Base-by-base conservation (phyloP, 2,797 vertebrate species). In the Chiroxiphia lanceolata region DNA sequence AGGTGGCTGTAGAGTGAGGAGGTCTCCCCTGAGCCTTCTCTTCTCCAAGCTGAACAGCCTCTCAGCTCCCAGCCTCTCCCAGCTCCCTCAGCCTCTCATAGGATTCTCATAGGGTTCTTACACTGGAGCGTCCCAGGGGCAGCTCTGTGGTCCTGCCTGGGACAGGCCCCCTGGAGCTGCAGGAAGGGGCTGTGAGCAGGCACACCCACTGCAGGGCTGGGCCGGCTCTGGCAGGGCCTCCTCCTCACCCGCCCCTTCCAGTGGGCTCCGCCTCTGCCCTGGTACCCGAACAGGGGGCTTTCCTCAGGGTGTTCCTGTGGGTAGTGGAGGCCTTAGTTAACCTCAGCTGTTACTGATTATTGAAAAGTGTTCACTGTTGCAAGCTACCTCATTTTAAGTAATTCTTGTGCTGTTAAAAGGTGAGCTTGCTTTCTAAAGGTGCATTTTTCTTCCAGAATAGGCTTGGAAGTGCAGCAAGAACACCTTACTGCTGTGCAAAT, bases 121-220 rank as follows among this genome's bases (percentile, higher is more conserved):
- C 17, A 7, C 51, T 18, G 51, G 29, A 53, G 44, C 0, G 2
- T 22, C 68, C 13, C 40, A 4, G 3, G 31, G 40, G 48, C 44
- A 17, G 63, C 14, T 6, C 56, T 0, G 0, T 3, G 36, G 10
- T 0, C 64, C 16, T 44, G 36, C 63, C 14, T 1, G 7, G 50
- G 42, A 54, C 50, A 18, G 50, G 27, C 27, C 20, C 15, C 27
- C 51, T 31, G 51, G 51, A 53, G 51, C 27, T 10, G 18, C 20
- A 13, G 54, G 54, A 13, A 21, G 31, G 31, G 26, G 26, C 50
- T 21, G 53, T 21, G 53, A 56, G 53, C 12, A 33, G 11, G 31
- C 53, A n/a, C 27, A 7, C 15, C 6, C 17, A 0, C 5, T 3
- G 23, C 4, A 44, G 48, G 9, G 42, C 19, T 27, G 44, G 25